These are phyloP conservation scores for Ardeotis arabs DNA, from an alignment of 2,113 vertebrate genomes.

Conservation along the genomic window DNA sequence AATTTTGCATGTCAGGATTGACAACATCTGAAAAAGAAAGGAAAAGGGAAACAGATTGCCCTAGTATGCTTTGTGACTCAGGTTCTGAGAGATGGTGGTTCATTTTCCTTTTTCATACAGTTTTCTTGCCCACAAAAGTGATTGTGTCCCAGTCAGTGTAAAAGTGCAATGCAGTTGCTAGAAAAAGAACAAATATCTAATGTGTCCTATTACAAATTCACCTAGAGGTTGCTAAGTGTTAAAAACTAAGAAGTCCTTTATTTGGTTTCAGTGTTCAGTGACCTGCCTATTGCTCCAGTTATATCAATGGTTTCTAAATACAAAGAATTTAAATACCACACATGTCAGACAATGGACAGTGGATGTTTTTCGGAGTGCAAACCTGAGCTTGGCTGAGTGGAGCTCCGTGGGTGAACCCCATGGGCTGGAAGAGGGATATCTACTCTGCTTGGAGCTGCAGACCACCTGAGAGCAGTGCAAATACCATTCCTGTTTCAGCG, in stretches of 20 bases:
- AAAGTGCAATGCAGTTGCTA: background rate
- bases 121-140: background rate
- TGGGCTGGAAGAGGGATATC: background rate
- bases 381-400: background rate
- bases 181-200: background rate
- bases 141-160: background rate
- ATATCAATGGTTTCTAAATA: background rate
- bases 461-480: background rate
- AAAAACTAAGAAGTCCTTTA: background rate
- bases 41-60: background rate
- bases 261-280: background rate
- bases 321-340: background rate
- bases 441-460: background rate
- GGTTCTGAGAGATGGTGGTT: background rate
- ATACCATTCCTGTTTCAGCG: rapidly evolving
- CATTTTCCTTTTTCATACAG: background rate
- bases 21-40: background rate
- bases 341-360: background rate
- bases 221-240: background rate
- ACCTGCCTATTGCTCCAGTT: background rate
- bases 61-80: background rate
- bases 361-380: background rate
- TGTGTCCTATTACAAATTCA: background rate
- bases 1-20: background rate
- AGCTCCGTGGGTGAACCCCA: background rate